Evolutionary conservation across 2,113 vertebrate genomes (phyloP), one percentile per base, ranked within the genome.

Genomic region (Sus scrofa): DNA sequence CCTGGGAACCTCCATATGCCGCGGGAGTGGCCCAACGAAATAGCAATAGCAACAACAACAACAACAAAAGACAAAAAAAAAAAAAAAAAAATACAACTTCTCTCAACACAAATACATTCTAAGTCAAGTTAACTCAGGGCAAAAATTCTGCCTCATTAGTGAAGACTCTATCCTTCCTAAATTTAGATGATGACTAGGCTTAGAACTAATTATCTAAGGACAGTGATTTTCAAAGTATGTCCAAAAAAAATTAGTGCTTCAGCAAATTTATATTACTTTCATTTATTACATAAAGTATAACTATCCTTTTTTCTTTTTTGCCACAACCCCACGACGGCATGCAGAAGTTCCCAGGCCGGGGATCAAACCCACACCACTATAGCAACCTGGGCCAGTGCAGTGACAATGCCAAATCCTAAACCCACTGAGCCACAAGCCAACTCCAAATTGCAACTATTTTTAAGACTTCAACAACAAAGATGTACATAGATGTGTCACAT

Each of bases 201-300:
- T 26, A 32, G 37, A 67, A 77, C 9, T n/a, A 37, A 13, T 60
- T 67, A 68, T n/a, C 70, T 84, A 54, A 62, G 74, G 62, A 70
- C 2, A 67, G 11, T 54, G 34, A 19, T 77, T 93, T 77, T 70
- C 37, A 84, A 89, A 89, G 3, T 84, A 20, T 39, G 3, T 60
- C 27, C 85, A 26, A 44, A 62, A 62, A 92, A 83, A 62, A 52
- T 56, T 27, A 52, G 11, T 11, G 15, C 70, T 27, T 95, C 60
- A 81, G 65, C 67, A 87, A 92, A 87, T 74, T 91, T 60, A 56
- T 19, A n/a, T 15, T 68, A 74, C 52, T 83, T 77, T 68, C 19
- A 75, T 32, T 63, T 95, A 62, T 71, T 67, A 24, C 81, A 95
- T 95, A 78, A 71, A 86, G 15, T n/a, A 58, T 75, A 56, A 78